A percentile compares a stretch with the other conserved stretches of the same genome.
phyloP scores from a whole-genome alignment of 2,113 vertebrate genomes.

The Lanius ludovicianus region DNA sequence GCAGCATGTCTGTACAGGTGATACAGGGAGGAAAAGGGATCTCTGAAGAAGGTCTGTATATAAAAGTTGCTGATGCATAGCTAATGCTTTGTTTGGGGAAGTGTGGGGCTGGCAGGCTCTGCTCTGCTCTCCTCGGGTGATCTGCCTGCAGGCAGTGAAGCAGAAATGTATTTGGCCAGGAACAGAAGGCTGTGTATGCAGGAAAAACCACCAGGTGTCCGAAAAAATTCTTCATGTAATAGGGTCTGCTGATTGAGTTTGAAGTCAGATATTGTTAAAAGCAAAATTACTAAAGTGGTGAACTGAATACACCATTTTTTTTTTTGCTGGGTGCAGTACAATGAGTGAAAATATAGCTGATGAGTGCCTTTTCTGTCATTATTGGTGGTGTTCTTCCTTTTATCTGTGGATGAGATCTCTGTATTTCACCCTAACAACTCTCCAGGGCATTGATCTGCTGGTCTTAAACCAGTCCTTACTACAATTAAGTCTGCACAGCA shows the following conservation, averaged over 20 bases:
- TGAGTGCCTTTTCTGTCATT: background rate
- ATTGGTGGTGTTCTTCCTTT: background rate
- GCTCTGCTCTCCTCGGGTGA: slow-evolving; percentile 1
- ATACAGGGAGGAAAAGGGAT: background rate
- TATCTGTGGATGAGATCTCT: background rate
- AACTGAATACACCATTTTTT: background rate
- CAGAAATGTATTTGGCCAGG: background rate
- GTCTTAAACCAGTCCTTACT: background rate
- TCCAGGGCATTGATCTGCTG: background rate
- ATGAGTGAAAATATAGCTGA: background rate
- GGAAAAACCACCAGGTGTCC: background rate
- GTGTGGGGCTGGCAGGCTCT: background rate
- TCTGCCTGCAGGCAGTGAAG: background rate
- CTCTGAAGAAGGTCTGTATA: background rate
- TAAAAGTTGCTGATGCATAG: background rate
- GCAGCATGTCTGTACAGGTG: background rate
- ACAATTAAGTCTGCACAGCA: background rate
- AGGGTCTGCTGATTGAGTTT: background rate
- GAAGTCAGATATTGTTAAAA: background rate
- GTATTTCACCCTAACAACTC: background rate
- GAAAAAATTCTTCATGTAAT: background rate
- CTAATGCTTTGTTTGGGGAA: background rate
- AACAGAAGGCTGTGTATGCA: background rate
- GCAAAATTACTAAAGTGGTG: background rate
- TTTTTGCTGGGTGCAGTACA: background rate